These are phyloP conservation scores for Meda fulgida DNA, from an alignment of 2,797 vertebrate species.

Conservation along the genomic window DNA sequence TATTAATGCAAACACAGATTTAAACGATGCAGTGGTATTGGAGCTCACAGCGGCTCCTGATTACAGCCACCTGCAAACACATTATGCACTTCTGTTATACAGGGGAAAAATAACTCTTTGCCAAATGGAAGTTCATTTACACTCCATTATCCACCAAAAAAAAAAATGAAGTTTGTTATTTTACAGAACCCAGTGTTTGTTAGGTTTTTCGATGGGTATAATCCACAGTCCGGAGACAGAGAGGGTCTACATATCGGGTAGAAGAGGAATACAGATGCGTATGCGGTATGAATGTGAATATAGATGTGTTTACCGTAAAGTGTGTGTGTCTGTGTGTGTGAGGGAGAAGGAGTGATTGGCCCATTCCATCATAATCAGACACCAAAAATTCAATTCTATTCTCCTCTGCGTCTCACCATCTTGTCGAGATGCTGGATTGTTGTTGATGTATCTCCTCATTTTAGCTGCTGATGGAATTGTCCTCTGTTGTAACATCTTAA, in stretches of 20 bases:
- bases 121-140: slow-evolving; percentile 45
- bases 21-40: slow-evolving; percentile 29
- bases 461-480: slow-evolving; percentile 48
- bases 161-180: slow-evolving; percentile 28
- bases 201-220: not conserved
- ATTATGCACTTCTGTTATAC: slow-evolving; percentile 32
- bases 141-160: slow-evolving; percentile 40
- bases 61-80: slow-evolving; percentile 42
- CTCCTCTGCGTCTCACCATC: slow-evolving; percentile 46
- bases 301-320: slow-evolving; percentile 27
- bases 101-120: slow-evolving; percentile 26
- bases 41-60: slow-evolving; percentile 34
- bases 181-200: slow-evolving; percentile 25
- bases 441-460: slow-evolving; percentile 49
- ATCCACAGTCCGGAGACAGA: slow-evolving; percentile 10
- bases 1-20: slow-evolving; percentile 33
- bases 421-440: slow-evolving; percentile 53
- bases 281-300: slow-evolving; percentile 25
- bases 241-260: not conserved
- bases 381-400: slow-evolving; percentile 55
- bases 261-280: slow-evolving; percentile 10
- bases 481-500: slow-evolving; percentile 49
- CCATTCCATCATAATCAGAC: slow-evolving; percentile 61
- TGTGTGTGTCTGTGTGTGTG: slow-evolving; percentile 40
- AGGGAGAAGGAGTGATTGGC: slow-evolving; percentile 56